A percentile compares a stretch with the other conserved stretches of the same genome.
Conservation (phyloP, 2,797 vertebrate species). For the Clamator glandarius region DNA sequence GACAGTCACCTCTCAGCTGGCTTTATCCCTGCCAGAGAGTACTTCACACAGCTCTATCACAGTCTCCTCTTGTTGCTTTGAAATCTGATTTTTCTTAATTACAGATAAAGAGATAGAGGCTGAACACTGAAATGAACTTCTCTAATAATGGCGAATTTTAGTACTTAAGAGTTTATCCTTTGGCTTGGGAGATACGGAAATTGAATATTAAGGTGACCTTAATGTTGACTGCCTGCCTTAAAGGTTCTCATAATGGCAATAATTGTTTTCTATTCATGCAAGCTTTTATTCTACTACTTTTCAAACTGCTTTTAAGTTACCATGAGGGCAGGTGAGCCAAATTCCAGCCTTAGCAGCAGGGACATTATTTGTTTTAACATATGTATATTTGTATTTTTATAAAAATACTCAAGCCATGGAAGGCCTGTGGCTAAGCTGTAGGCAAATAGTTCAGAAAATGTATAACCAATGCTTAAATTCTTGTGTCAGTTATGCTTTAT, state of each 20-base stretch:
- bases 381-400: conserved; percentile 41
- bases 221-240: conserved; percentile 55
- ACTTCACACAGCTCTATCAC: conserved; percentile 57
- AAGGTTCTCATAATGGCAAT: conserved; percentile 57
- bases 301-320: conserved; percentile 57
- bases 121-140: conserved; percentile 6
- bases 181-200: conserved; percentile 11
- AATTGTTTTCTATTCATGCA: conserved; percentile 41
- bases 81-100: conserved; percentile 58
- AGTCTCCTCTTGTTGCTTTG: conserved; percentile 76
- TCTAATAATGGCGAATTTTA: conserved; percentile 6
- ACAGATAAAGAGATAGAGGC: conserved; percentile 38
- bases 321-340: conserved; percentile 21
- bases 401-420: conserved; percentile 2
- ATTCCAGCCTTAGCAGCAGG: conserved; percentile 50
- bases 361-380: conserved; percentile 57
- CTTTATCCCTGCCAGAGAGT: conserved; percentile 77
- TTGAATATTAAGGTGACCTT: conserved; percentile 57
- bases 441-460: background rate
- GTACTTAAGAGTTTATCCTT: conserved; percentile 17
- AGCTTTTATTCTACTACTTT: conserved; percentile 49
- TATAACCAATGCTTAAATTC: background rate
- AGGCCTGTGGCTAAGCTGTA: background rate
- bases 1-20: conserved; percentile 76
- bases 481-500: background rate